A percentile compares a stretch with the other conserved stretches of the same genome.
These are phyloP conservation scores for Ictidomys tridecemlineatus DNA, from an alignment of 2,113 vertebrate genomes.

Conservation along the genomic window DNA sequence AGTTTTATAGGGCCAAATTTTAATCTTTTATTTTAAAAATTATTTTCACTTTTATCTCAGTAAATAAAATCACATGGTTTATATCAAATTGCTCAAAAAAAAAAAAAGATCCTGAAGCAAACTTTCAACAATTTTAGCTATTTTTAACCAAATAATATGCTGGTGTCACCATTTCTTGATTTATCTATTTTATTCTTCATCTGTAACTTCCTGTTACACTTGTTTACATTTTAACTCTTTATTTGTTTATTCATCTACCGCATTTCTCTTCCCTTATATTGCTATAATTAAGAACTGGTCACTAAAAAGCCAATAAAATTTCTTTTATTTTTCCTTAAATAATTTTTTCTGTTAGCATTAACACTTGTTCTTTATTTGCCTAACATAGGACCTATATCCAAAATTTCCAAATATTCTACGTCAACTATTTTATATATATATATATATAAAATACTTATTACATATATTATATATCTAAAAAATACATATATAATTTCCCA, in stretches of 20 bases:
- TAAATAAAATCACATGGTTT: slow-evolving; percentile 24
- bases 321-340: neutral
- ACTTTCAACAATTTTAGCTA: neutral
- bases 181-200: neutral
- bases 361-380: neutral
- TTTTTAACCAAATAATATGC: neutral
- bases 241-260: neutral
- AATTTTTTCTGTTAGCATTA: neutral
- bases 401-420: neutral
- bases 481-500: neutral
- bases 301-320: neutral
- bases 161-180: neutral
- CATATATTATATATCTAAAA: too few species aligned
- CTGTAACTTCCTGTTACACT: slow-evolving; percentile 18
- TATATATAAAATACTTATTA: too few species aligned
- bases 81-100: slow-evolving; percentile 35
- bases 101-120: neutral
- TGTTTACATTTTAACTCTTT: neutral
- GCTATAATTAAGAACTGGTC: neutral
- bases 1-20: neutral
- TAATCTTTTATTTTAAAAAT: neutral
- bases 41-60: slow-evolving; percentile 37
- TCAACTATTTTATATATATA: neutral
- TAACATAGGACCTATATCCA: neutral
- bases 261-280: neutral